Percentiles rank a stretch among this genome's conserved stretches.
phyloP scores from a whole-genome alignment of 2,797 vertebrate species.

The Alosa sapidissima region DNA sequence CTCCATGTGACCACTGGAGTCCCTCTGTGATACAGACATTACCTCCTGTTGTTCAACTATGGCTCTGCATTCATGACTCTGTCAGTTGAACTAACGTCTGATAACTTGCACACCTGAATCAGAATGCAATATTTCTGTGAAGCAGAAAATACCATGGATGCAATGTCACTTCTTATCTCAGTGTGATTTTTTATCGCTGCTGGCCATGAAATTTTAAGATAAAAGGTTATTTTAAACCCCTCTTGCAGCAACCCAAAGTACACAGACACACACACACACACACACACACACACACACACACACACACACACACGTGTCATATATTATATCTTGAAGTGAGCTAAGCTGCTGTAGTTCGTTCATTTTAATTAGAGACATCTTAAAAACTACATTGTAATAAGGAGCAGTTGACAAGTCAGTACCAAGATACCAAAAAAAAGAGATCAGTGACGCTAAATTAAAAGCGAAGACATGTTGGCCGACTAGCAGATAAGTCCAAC shows the following conservation, averaged over 20 bases:
- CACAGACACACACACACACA: neutral
- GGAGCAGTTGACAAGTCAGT: neutral
- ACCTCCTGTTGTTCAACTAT: neutral
- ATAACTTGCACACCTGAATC: neutral
- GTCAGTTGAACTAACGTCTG: neutral
- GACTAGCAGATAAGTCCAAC: neutral
- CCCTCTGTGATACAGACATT: neutral
- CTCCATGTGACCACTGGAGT: too few species aligned
- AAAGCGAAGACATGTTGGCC: neutral
- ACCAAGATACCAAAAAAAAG: neutral
- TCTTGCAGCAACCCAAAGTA: too few species aligned
- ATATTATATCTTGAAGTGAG: neutral
- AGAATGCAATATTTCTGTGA: neutral
- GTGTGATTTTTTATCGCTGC: neutral
- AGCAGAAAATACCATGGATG: neutral
- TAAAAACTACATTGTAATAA: neutral
- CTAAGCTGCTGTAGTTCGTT: neutral
- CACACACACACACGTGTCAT: neutral
- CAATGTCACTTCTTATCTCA: neutral
- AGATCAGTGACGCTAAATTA: too few species aligned
- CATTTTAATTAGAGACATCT: neutral
- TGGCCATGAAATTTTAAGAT: neutral
- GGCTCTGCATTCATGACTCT: neutral
- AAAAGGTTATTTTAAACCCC: too few species aligned
- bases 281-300: neutral